A percentile compares a stretch with the other conserved stretches of the same genome.
These are phyloP conservation scores for Simalia tracyae DNA, from an alignment of 2,797 vertebrate genomes.

Conservation along the genomic window DNA sequence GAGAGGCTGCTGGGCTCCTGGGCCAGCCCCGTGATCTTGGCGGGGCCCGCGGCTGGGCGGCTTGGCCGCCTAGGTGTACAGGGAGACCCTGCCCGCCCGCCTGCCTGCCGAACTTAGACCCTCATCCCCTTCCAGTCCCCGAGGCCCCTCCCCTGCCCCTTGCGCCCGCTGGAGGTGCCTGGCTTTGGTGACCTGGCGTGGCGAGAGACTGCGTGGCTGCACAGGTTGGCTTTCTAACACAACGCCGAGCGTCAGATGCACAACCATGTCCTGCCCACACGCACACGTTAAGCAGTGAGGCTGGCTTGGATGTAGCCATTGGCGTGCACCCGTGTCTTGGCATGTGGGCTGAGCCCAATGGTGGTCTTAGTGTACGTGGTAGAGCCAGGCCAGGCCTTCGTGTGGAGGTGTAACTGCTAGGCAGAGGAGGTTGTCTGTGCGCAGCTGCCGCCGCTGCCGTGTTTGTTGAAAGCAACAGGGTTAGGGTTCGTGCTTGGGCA, in stretches of 20 bases:
- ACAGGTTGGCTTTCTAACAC: too few relatives aligned
- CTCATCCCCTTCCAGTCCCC: neutral
- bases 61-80: too few relatives aligned
- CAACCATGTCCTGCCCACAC: neutral
- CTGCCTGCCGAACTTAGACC: neutral
- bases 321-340: neutral
- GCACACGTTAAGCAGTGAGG: rapidly evolving
- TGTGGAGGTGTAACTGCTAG: neutral
- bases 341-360: neutral
- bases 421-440: neutral
- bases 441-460: neutral
- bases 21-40: neutral
- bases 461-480: neutral
- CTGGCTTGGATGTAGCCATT: neutral
- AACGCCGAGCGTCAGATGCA: neutral
- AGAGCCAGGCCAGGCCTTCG: neutral
- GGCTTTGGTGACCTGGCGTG: neutral
- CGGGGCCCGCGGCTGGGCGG: too few relatives aligned
- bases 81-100: neutral
- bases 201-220: neutral
- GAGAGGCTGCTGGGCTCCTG: neutral
- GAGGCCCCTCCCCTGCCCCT: neutral
- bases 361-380: neutral
- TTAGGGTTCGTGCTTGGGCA: too few relatives aligned
- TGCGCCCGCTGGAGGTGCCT: neutral